phyloP scores from a whole-genome alignment of 2,113 vertebrate species.

The Regulus satrapa region DNA sequence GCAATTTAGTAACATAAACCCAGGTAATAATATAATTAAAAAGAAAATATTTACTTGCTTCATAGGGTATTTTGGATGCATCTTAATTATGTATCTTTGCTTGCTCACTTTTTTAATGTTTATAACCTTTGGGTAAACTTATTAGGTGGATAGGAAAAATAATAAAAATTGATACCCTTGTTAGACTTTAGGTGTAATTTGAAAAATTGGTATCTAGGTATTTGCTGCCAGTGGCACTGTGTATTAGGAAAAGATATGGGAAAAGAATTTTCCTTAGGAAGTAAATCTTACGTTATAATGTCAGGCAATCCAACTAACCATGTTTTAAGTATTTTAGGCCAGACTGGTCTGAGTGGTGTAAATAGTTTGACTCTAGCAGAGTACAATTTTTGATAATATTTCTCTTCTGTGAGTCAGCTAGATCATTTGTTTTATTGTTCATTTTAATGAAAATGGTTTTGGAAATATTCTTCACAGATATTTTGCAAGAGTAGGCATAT shows the following conservation, averaged over 20 bases:
- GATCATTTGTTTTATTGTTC: conserved; percentile 13
- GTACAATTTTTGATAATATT: neutral
- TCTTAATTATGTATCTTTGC: conserved; percentile 71
- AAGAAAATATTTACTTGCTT: conserved; percentile 76
- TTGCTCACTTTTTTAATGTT: conserved; percentile 62
- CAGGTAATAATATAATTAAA: conserved; percentile 82
- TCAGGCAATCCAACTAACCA: neutral
- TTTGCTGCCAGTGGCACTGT: conserved; percentile 48
- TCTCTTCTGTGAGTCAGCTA: neutral
- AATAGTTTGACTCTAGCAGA: neutral
- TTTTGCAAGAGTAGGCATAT: neutral
- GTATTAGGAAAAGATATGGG: conserved; percentile 26
- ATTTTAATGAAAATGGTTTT: conserved; percentile 8
- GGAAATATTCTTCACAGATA: neutral
- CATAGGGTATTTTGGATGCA: conserved; percentile 59
- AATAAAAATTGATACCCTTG: conserved; percentile 62
- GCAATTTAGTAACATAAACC: conserved; percentile 75
- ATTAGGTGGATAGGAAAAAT: conserved; percentile 66
- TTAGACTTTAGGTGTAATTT: conserved; percentile 67
- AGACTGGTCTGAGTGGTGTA: neutral
- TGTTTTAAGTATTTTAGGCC: neutral
- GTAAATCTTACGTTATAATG: neutral
- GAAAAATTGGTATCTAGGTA: conserved; percentile 60
- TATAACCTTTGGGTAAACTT: conserved; percentile 63
- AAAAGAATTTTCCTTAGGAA: conserved; percentile 3